phyloP scores from a whole-genome alignment of 2,797 vertebrate species.

The Masticophis lateralis region DNA sequence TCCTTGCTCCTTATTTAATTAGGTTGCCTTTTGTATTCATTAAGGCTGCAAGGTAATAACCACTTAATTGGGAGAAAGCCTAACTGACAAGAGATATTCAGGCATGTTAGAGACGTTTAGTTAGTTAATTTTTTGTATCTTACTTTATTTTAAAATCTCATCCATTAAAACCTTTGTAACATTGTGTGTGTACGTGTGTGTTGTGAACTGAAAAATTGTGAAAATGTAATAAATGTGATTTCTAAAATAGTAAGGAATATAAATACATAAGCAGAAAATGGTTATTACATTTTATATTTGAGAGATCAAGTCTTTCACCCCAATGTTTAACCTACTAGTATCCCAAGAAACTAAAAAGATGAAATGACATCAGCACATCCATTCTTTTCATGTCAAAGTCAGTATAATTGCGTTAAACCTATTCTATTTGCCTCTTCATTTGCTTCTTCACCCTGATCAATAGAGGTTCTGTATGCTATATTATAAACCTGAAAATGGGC shows the following conservation, averaged over 20 bases:
- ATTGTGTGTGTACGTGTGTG: background rate
- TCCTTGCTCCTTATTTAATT: background rate
- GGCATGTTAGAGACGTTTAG: background rate
- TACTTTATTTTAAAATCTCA: background rate
- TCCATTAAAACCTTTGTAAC: background rate
- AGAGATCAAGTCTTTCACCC: background rate
- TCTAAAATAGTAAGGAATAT: background rate
- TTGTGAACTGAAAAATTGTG: background rate
- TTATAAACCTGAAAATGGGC: constrained; percentile 32
- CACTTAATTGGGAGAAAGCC: background rate
- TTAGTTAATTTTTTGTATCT: background rate
- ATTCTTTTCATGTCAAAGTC: constrained; percentile 8
- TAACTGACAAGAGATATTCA: background rate
- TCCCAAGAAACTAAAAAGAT: background rate
- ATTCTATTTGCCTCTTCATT: constrained; percentile 17
- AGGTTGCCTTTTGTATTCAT: background rate
- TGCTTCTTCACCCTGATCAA: constrained; percentile 21
- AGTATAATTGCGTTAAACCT: background rate
- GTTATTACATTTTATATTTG: background rate
- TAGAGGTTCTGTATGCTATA: constrained; percentile 12
- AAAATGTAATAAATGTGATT: background rate
- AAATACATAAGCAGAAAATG: background rate
- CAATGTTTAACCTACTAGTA: background rate
- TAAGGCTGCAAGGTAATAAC: background rate
- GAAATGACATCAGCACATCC: background rate